Percentiles rank a stretch among this genome's conserved stretches.
Conservation (phyloP, 2,797 vertebrate genomes). For the Danio tinwini region DNA sequence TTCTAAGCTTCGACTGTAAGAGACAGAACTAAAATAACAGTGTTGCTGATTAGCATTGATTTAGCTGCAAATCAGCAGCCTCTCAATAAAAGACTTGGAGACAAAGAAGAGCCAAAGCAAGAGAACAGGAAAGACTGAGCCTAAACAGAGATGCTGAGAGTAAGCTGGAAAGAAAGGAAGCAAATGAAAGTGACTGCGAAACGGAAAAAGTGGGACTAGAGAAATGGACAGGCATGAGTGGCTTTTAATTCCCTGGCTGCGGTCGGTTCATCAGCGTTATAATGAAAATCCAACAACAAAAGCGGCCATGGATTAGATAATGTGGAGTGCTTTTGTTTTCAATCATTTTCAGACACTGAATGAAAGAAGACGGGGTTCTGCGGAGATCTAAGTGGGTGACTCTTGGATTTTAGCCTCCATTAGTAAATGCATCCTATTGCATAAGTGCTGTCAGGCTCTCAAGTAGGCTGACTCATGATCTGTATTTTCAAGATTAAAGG, state of each 20-base stretch:
- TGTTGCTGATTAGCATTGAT: slow-evolving; percentile 59
- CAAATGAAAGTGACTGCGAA: slow-evolving; percentile 2
- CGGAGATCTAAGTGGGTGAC: slow-evolving; percentile 21
- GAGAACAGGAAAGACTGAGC: slow-evolving; percentile 33
- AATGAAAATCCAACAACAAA: slow-evolving; percentile 50
- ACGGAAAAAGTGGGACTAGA: slow-evolving; percentile 30
- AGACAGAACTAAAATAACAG: slow-evolving; percentile 52
- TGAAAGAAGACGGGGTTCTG: slow-evolving; percentile 22
- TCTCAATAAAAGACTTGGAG: slow-evolving; percentile 63
- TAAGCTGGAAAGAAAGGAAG: slow-evolving; percentile 19
- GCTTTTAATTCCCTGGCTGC: slow-evolving; percentile 52
- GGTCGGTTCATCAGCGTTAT: slow-evolving; percentile 47
- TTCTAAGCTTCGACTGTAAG: slow-evolving; percentile 31
- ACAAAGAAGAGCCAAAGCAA: slow-evolving; percentile 24
- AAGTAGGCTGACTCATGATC: background rate
- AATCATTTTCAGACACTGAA: slow-evolving; percentile 20
- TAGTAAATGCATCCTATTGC: slow-evolving; percentile 17
- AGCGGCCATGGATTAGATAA: slow-evolving; percentile 41
- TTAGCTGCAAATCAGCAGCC: slow-evolving; percentile 49
- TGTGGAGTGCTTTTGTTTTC: slow-evolving; percentile 46
- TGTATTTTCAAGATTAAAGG: background rate
- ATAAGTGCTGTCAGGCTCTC: background rate
- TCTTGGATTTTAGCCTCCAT: slow-evolving; percentile 19
- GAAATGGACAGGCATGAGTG: slow-evolving; percentile 54
- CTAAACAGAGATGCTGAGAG: slow-evolving; percentile 42